phyloP scores from a whole-genome alignment of 2,888 invertebrate species.

The Onchidella celtica region DNA sequence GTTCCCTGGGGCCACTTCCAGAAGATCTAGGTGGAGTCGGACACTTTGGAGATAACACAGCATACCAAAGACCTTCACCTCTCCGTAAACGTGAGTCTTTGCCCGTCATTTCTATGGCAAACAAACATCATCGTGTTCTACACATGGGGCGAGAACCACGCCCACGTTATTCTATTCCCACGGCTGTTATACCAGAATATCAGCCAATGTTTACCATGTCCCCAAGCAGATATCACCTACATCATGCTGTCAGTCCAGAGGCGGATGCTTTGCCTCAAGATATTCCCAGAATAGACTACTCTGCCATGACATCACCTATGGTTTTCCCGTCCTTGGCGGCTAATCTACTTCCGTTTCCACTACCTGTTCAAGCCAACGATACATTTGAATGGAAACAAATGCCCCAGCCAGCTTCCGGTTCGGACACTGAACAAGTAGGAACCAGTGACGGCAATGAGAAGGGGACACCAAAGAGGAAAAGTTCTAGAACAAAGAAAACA shows the following conservation, averaged over 20 bases:
- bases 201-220: background rate
- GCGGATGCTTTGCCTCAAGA: background rate
- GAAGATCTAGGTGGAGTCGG: no score
- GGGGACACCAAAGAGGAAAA: constrained; percentile 2
- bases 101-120: background rate
- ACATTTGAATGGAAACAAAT: background rate
- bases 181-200: background rate
- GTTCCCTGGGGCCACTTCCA: background rate
- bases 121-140: background rate
- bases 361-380: constrained; percentile 12
- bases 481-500: constrained; percentile 21
- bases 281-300: background rate
- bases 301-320: background rate
- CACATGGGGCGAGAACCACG: background rate
- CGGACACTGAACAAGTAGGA: background rate
- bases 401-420: background rate
- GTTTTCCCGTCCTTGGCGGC: constrained; percentile 44
- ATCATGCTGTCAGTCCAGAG: background rate
- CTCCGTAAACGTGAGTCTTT: constrained; percentile 11
- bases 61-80: constrained; percentile 11
- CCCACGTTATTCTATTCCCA: background rate
- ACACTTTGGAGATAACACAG: background rate
- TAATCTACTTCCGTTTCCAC: constrained; percentile 37
- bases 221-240: background rate
- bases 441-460: background rate